Evolutionary conservation across 2,113 vertebrate genomes (phyloP).

Genomic region (Heterochromis multidens): DNA sequence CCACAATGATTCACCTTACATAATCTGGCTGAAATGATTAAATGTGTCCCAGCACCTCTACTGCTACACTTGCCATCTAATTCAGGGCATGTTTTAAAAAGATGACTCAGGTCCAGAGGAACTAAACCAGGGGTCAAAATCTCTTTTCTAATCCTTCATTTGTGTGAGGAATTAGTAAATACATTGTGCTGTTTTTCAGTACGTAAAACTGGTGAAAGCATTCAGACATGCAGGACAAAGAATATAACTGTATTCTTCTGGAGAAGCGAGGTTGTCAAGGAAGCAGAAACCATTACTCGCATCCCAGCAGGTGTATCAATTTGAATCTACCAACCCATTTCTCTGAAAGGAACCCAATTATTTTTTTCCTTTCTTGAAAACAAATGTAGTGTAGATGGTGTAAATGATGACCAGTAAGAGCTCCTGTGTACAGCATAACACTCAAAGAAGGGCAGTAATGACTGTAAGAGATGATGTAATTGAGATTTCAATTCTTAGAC

Average conservation of each 20-base stretch:
- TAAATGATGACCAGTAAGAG: background rate
- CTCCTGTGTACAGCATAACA: background rate
- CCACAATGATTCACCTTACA: conserved; percentile 3
- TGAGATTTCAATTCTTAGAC: background rate
- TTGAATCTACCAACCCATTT: background rate
- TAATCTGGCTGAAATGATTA: conserved; percentile 2
- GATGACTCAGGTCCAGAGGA: background rate
- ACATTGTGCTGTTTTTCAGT: background rate
- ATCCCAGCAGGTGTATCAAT: background rate
- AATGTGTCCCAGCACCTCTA: background rate
- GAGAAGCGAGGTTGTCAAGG: background rate
- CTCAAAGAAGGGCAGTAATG: background rate
- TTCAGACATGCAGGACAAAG: background rate
- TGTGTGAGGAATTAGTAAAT: background rate
- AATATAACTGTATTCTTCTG: background rate
- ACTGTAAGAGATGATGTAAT: background rate
- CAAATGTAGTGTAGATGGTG: background rate
- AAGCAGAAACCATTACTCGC: background rate
- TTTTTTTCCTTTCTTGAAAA: background rate
- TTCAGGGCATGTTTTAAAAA: background rate
- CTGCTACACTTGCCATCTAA: background rate
- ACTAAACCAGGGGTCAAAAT: background rate
- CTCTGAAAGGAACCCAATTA: background rate
- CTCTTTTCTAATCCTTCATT: background rate
- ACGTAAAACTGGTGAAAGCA: background rate